Evolutionary conservation across 2,113 vertebrate species (phyloP), one percentile per base, ranked within the genome.

Genomic region (Phyllostomus discolor): DNA sequence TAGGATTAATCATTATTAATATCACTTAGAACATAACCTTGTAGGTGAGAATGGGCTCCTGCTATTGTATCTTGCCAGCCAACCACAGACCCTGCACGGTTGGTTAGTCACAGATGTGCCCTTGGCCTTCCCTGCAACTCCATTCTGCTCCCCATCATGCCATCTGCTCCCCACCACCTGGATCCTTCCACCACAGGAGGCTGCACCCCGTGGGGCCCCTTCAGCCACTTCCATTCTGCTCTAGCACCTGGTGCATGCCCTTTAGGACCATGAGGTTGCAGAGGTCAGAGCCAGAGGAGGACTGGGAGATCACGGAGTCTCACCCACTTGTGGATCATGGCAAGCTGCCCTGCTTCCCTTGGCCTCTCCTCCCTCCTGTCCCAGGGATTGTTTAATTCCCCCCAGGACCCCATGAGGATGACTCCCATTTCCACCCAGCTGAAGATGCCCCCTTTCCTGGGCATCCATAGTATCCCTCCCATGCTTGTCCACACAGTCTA

Each of bases 1-100:
- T 88, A 43, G 73, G 81, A 48, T 88, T 73, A 93, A 50, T 48
- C 17, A 87, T 52, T 75, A 82, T n/a, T 59, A 82, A 76, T 59
- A 50, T 16, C 46, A 59, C 69, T 88, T n/a, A 17, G 82, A 75
- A 76, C 16, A 54, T 50, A 31, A 50, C 20, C 69, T 88, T 41
- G 48, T 26, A 35, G 26, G 1, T 67, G 57, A 88, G 59, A 59
- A 70, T 84, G 62, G 22, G 52, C 16, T 41, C 57, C 28, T 31
- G 41, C 38, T 28, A 10, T 31, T 35, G 38, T 33, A 38, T 48
- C 57, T 75, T 48, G 20, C 31, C 16, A 52, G 85, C 28, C 0
- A 22, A 11, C 41, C 76, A 8, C 2, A 70, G 48, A 14, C 1
- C 1, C 20, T 19, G 10, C 19, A 15, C 1, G 33, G 43, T 48